phyloP scores from a whole-genome alignment of 2,113 vertebrate genomes.

The Carettochelys insculpta region DNA sequence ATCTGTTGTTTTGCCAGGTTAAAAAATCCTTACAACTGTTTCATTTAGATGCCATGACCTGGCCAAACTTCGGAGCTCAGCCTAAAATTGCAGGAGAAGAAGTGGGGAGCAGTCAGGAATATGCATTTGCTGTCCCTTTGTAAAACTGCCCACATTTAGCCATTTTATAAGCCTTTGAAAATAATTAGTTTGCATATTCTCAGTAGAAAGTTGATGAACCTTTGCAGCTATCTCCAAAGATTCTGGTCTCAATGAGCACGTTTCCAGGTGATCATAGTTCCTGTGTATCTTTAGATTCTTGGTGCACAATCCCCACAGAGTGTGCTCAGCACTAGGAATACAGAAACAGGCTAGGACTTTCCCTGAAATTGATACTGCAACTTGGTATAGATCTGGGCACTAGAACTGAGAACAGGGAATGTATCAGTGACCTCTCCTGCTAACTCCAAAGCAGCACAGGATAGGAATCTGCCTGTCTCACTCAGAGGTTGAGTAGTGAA shows the following conservation, averaged over 20 bases:
- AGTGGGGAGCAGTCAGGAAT: background rate
- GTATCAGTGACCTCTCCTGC: no score
- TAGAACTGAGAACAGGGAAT: background rate
- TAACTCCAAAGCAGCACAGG: background rate
- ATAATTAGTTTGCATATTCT: background rate
- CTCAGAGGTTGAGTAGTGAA: no score
- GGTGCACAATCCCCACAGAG: background rate
- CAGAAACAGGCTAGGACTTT: background rate
- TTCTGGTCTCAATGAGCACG: background rate
- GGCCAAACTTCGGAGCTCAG: background rate
- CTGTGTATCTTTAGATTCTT: no score
- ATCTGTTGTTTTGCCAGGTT: background rate
- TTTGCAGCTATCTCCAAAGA: background rate
- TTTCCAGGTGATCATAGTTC: no score
- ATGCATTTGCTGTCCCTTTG: background rate
- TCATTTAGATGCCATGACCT: background rate
- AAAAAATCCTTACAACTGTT: background rate
- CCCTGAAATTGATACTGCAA: background rate
- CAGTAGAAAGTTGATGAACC: background rate
- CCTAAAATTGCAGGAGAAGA: rapidly evolving
- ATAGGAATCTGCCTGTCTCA: background rate
- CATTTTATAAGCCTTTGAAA: background rate
- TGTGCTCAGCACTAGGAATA: rapidly evolving
- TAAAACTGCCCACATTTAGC: background rate
- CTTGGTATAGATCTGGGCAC: background rate